Evolutionary conservation across 2,797 vertebrate species (phyloP).

Genomic region (Melanotaenia parkinsoni): DNA sequence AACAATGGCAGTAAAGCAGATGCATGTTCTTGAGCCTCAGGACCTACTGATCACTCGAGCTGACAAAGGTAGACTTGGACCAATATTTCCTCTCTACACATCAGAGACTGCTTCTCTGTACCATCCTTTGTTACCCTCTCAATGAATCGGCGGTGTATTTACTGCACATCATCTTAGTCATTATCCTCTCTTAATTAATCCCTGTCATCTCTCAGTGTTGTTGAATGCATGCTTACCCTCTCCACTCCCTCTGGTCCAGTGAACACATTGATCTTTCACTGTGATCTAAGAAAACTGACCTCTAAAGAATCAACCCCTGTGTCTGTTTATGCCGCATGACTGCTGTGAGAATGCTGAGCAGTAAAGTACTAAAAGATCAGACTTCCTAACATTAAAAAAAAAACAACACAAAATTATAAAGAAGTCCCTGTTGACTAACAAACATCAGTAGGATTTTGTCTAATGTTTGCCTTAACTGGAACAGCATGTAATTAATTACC

Average conservation of each 20-base stretch:
- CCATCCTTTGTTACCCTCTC: conserved; percentile 10
- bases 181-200: conserved; percentile 44
- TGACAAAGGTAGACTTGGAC: conserved; percentile 89
- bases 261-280: conserved; percentile 62
- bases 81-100: conserved; percentile 10
- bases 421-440: conserved; percentile 4
- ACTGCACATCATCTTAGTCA: conserved; percentile 20
- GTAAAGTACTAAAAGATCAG: conserved; percentile 9
- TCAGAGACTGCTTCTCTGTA: not conserved
- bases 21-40: conserved; percentile 94
- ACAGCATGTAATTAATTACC: conserved; percentile 53
- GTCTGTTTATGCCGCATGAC: conserved; percentile 32
- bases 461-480: conserved; percentile 35
- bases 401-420: not conserved
- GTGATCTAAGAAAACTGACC: conserved; percentile 65
- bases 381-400: not conserved
- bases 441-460: conserved; percentile 25
- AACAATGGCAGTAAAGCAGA: conserved; percentile 94
- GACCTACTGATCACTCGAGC: conserved; percentile 92
- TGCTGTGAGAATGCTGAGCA: conserved; percentile 19
- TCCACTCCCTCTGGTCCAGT: conserved; percentile 36
- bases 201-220: conserved; percentile 36
- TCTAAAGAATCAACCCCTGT: conserved; percentile 48
- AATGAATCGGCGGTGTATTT: conserved; percentile 26
- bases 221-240: conserved; percentile 46